Evolutionary conservation across 2,888 invertebrate genomes (phyloP), one percentile per base, ranked within the genome.

Genomic region (Ochlodes sylvanus): DNA sequence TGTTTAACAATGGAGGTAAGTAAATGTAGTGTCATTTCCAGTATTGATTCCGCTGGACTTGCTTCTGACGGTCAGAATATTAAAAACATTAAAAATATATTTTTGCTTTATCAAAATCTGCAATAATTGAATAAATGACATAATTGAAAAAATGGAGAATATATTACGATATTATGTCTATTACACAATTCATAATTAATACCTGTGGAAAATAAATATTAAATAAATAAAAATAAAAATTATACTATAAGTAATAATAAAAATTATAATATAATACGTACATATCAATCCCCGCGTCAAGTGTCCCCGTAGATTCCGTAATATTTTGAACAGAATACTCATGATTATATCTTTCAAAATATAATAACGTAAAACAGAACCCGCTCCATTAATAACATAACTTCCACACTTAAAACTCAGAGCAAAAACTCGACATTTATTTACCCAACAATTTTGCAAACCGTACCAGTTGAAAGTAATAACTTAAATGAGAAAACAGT

Each of bases 381-480:
- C 21, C 17, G 17, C 14, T 21, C 54, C 52, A 54, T 44, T 34
- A 47, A 56, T 38, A 65, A 65, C 54, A 34, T 52, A 66, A 60
- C 60, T 21, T 52, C 21, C 52, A 15, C 52, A 60, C 7, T 42
- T 44, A 44, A 66, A 66, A 60, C 60, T 66, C 66, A 9, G 19
- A 60, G 44, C 60, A 58, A 58, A 57, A 19, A 21, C 58, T 32
- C 56, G 32, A 60, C 60, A 60, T 66, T 66, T 60, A 66, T 66
- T 66, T 41, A 50, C 21, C 21, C 41, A 17, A 58, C 52, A 57
- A 27, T 66, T 66, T 44, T 66, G 66, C 66, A 14, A 27, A 66
- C 66, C 41, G 66, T 66, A 66, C 61, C 60, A 54, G 66, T 54
- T 58, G 52, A 66, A 66, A 66, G 66, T 66, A 67, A 67, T 67